Percentiles rank a stretch among this genome's conserved stretches.
Evolutionary conservation across 2,797 vertebrate species (phyloP).

Genomic region (Glossophaga mutica): DNA sequence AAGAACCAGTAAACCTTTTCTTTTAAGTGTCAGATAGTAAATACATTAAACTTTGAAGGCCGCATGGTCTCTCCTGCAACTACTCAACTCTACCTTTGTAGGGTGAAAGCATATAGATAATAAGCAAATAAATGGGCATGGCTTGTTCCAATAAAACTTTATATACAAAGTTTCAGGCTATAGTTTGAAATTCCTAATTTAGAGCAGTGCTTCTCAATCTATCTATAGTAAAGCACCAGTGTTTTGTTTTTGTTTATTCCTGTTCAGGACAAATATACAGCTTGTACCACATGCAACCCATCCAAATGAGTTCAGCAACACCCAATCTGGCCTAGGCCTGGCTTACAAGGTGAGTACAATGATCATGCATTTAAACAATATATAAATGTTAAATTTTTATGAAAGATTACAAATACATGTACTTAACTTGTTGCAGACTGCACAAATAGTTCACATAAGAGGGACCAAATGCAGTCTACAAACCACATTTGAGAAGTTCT

Average conservation of each 20-base stretch:
- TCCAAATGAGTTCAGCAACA: background rate
- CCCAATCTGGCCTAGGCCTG: background rate
- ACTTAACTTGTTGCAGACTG: background rate
- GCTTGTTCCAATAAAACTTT: background rate
- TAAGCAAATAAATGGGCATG: background rate
- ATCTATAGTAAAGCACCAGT: background rate
- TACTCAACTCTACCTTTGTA: background rate
- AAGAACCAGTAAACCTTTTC: background rate
- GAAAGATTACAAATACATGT: background rate
- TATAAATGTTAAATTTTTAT: background rate
- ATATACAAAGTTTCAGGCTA: background rate
- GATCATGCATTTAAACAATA: background rate
- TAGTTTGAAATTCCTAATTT: conserved; percentile 9
- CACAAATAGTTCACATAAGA: background rate
- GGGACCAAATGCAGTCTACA: background rate
- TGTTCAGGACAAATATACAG: background rate
- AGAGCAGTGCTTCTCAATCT: background rate
- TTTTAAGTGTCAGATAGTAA: background rate
- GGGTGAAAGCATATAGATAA: background rate
- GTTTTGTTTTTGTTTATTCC: background rate
- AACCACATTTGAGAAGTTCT: background rate
- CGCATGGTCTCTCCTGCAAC: background rate
- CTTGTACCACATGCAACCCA: background rate
- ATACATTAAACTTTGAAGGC: background rate
- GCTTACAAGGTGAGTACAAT: background rate